These are phyloP conservation scores for Trochalopteron elliotii DNA, from an alignment of 2,113 vertebrate genomes.

Conservation along the genomic window DNA sequence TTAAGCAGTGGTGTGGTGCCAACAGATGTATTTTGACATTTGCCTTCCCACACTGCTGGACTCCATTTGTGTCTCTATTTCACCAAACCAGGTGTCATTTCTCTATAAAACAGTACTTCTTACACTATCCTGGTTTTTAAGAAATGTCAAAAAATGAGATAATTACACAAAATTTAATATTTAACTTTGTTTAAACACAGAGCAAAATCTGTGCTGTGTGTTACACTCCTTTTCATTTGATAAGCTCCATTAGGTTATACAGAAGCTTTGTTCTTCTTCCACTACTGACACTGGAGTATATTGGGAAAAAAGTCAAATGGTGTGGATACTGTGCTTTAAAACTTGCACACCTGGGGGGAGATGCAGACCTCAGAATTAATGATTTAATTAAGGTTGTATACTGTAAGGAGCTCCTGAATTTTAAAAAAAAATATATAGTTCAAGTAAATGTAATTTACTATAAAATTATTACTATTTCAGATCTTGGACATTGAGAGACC, in stretches of 20 bases:
- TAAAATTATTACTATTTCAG: not conserved
- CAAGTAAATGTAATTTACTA: not conserved
- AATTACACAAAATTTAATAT: not conserved
- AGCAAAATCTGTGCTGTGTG: not conserved
- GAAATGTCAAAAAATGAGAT: not conserved
- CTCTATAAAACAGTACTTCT: not conserved
- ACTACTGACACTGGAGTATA: not conserved
- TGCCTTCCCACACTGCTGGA: not conserved
- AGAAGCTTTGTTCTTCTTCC: not conserved
- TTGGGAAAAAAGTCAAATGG: not conserved
- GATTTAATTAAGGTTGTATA: not conserved
- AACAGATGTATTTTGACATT: not conserved
- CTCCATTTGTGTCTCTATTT: not conserved
- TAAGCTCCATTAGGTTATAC: not conserved
- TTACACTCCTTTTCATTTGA: not conserved
- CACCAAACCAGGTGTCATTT: not conserved
- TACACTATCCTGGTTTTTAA: slow-evolving; percentile 5
- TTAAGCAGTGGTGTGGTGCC: not conserved
- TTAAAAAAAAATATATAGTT: not conserved
- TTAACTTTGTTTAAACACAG: not conserved
- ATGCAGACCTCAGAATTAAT: not conserved
- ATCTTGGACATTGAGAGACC: not conserved
- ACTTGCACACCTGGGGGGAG: not conserved
- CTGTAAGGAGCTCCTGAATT: not conserved
- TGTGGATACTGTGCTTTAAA: not conserved